Percentiles rank a stretch among this genome's conserved stretches.
Evolutionary conservation across 2,888 invertebrate species (phyloP).

Genomic region (Emmelina monodactyla): DNA sequence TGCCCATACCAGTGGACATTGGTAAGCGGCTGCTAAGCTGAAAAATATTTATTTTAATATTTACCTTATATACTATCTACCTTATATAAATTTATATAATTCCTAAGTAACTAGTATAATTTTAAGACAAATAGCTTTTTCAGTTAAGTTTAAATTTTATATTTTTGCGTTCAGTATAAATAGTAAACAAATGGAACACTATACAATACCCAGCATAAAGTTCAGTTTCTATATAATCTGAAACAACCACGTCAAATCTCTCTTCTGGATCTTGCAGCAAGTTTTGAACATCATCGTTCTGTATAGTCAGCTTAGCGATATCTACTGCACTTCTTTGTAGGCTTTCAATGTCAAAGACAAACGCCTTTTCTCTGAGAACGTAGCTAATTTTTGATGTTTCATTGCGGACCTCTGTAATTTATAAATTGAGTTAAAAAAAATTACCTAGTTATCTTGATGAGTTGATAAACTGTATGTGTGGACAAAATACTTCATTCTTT

Average conservation of each 20-base stretch:
- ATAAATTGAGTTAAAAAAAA: not conserved
- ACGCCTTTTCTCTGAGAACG: not conserved
- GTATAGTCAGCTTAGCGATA: constrained; percentile 11
- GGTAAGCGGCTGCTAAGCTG: constrained; percentile 17
- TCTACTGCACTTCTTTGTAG: constrained; percentile 15
- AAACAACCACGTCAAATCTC: constrained; percentile 26
- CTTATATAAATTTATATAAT: not conserved
- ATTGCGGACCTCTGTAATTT: not conserved
- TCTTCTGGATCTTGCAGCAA: constrained; percentile 23
- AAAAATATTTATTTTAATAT: constrained; percentile 13
- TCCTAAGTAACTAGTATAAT: constrained; percentile 6
- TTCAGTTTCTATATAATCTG: constrained; percentile 27
- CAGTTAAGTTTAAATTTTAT: too few relatives aligned
- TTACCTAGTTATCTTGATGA: not conserved
- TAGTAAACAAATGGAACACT: too few relatives aligned
- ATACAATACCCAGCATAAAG: constrained; percentile 29
- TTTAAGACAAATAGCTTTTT: too few relatives aligned
- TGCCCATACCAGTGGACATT: constrained; percentile 17
- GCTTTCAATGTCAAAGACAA: not conserved
- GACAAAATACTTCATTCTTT: not conserved
- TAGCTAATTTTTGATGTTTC: not conserved
- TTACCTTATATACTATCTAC: not conserved
- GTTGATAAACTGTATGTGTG: not conserved
- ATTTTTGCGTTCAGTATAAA: too few relatives aligned
- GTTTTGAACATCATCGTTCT: constrained; percentile 19